Evolutionary conservation across 2,888 invertebrate species (phyloP).

Genomic region (Chymomyza amoena): DNA sequence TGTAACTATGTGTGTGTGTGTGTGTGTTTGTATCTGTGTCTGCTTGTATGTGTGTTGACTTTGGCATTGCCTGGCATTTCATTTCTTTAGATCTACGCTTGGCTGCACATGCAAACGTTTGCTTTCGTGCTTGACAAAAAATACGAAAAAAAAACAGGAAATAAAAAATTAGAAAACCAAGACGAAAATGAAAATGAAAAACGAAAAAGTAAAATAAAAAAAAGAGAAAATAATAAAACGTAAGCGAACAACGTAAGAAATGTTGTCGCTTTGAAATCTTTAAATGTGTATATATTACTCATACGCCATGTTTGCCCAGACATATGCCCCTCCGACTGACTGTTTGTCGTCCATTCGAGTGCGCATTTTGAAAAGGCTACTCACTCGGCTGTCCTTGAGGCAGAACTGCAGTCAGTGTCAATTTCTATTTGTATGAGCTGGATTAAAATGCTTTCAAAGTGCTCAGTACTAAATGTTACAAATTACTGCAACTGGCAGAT

Average conservation of each 20-base stretch:
- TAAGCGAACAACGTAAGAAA: slow-evolving; percentile 47
- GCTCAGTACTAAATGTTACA: background rate
- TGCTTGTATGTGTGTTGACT: slow-evolving; percentile 9
- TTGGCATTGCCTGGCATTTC: slow-evolving; percentile 39
- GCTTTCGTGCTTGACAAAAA: slow-evolving; percentile 4
- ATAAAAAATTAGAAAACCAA: slow-evolving; percentile 10
- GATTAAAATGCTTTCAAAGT: background rate
- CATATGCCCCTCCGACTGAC: slow-evolving; percentile 1
- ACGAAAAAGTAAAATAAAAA: slow-evolving; percentile 24
- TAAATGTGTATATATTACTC: slow-evolving; percentile 36
- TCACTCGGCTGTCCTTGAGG: slow-evolving; percentile 40
- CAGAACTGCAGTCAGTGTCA: background rate
- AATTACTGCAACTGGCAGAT: background rate
- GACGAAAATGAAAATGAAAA: slow-evolving; percentile 2
- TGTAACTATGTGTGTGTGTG: slow-evolving; percentile 10
- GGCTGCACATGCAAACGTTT: slow-evolving; percentile 72
- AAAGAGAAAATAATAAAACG: slow-evolving; percentile 2
- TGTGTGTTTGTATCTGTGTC: slow-evolving; percentile 2
- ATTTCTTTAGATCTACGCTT: slow-evolving; percentile 72
- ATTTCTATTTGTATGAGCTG: background rate
- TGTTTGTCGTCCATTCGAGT: slow-evolving; percentile 67
- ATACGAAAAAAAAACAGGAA: slow-evolving; percentile 12
- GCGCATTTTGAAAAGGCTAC: slow-evolving; percentile 72
- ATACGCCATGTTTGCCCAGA: slow-evolving; percentile 47
- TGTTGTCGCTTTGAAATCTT: slow-evolving; percentile 28